Base-by-base conservation (phyloP, 2,888 invertebrate species). In the Orthonychiurus folsomi region DNA sequence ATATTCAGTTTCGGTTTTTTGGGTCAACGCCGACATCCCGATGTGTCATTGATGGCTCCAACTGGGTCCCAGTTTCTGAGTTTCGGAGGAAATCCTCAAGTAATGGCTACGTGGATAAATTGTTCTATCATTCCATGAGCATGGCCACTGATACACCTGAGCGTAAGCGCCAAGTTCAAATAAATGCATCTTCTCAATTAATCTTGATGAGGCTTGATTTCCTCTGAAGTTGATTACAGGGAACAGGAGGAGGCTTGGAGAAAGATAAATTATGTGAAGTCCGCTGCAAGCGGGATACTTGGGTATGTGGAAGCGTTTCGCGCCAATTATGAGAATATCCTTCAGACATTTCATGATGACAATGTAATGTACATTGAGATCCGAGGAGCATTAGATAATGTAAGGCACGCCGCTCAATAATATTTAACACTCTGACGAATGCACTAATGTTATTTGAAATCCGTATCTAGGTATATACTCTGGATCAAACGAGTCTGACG, bases 301-400 rank as follows among this genome's bases (percentile, higher is more conserved):
- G 37, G 37, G 20, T 56, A 56, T 27, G 9, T 26, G 2, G 27
- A 56, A 28, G 56, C 56, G 3, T 20, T 27, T 27, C 9, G 23
- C 15, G 27, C 27, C 20, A 28, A 56, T 56, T 27, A 27, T 21
- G 12, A 56, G 28, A 2, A 56, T 27, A 27, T 56, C 9, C 56
- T 56, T 37, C 56, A 56, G 37, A 20, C 26, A 21, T 56, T 56
- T 37, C 27, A 56, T 21, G 56, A 56, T 28, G 56, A 56, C 37
- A 56, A 56, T 28, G 25, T 25, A 18, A 25, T 26, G 23, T 56
- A 56, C 27, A 21, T 56, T n/a, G 56, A 56, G 27, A 27, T 27
- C 20, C 26, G 56, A 20, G 27, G 56, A 27, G 3, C 2, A 2
- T 20, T 56, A 15, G 28, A 56, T 12, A 27, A 27, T 28, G 56